Evolutionary conservation across 1,140 invertebrate genomes (phyloP).

Genomic region (Lanistes nyassanus): DNA sequence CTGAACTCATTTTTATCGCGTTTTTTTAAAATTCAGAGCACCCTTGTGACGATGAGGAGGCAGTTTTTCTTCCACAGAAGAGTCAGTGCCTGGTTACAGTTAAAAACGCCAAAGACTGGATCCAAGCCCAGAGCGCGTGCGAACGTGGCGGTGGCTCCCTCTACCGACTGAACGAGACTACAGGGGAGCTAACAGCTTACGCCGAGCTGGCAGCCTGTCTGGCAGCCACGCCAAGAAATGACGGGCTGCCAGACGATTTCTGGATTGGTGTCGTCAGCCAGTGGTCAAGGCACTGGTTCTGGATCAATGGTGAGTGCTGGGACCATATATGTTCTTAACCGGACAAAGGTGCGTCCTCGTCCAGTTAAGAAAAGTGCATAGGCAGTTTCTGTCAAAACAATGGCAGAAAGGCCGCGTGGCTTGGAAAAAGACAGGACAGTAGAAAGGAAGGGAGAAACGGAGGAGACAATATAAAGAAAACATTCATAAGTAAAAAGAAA

Average conservation of each 20-base stretch:
- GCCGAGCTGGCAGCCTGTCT: slow-evolving; percentile 5
- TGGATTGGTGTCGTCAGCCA: slow-evolving; percentile 31
- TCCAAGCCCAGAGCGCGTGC: slow-evolving; percentile 15
- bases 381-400: too few relatives aligned
- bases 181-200: not conserved
- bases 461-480: too few relatives aligned
- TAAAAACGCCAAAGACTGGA: slow-evolving; percentile 29
- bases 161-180: slow-evolving; percentile 25
- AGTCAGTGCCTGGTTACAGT: slow-evolving; percentile 26
- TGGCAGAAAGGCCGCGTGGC: too few relatives aligned
- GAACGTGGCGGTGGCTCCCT: slow-evolving; percentile 25
- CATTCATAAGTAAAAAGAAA: too few relatives aligned
- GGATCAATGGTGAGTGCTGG: slow-evolving; percentile 30
- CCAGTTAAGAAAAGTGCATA: too few relatives aligned
- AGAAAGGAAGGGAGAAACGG: too few relatives aligned
- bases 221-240: not conserved
- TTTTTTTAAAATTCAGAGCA: not conserved
- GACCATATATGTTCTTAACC: too few relatives aligned
- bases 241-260: slow-evolving; percentile 19
- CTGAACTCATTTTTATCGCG: too few relatives aligned
- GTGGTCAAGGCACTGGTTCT: slow-evolving; percentile 32
- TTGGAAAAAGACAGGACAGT: too few relatives aligned
- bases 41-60: slow-evolving; percentile 20
- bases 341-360: too few relatives aligned
- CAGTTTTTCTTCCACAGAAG: slow-evolving; percentile 24